Conservation (phyloP, 2,113 vertebrate species). For the Syngnathus floridae region DNA sequence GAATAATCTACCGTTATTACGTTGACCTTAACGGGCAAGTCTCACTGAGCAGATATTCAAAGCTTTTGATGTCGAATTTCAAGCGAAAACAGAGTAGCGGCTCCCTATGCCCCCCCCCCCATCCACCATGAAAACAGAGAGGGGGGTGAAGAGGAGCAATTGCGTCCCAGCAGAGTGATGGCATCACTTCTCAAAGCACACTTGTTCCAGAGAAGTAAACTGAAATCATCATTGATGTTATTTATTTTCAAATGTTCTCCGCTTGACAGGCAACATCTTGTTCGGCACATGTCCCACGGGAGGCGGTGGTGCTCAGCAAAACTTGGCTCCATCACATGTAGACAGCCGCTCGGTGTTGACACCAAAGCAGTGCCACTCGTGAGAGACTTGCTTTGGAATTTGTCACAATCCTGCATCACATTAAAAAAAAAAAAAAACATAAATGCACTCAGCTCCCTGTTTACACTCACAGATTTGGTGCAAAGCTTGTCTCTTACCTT, state of each 20-base stretch:
- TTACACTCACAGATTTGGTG: conserved; percentile 72
- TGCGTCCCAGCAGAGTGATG: conserved; percentile 62
- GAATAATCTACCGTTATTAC: conserved; percentile 20
- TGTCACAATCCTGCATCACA: conserved; percentile 68
- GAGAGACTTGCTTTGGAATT: conserved; percentile 71
- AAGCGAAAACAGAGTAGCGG: conserved; percentile 56
- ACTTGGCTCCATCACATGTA: conserved; percentile 62
- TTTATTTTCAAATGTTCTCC: conserved; percentile 75
- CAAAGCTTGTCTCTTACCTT: conserved; percentile 59
- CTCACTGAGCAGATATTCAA: conserved; percentile 46
- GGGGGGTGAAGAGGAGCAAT: conserved; percentile 31
- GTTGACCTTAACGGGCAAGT: conserved; percentile 36
- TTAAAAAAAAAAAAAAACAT: conserved; percentile 39
- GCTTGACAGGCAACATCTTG: conserved; percentile 79
- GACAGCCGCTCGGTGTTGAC: conserved; percentile 68
- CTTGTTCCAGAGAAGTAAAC: conserved; percentile 72
- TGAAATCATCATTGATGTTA: conserved; percentile 78
- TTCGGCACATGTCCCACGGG: conserved; percentile 69
- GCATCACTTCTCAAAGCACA: conserved; percentile 68
- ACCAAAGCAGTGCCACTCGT: conserved; percentile 69
- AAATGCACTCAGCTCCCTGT: conserved; percentile 63
- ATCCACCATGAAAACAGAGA: conserved; percentile 24
- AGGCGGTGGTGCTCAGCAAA: conserved; percentile 57
- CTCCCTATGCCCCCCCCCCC: conserved; percentile 46
- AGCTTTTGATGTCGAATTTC: conserved; percentile 55